Percentiles rank a stretch among this genome's conserved stretches.
These are phyloP conservation scores for Aromia moschata DNA, from an alignment of 2,888 invertebrate species.

Conservation along the genomic window DNA sequence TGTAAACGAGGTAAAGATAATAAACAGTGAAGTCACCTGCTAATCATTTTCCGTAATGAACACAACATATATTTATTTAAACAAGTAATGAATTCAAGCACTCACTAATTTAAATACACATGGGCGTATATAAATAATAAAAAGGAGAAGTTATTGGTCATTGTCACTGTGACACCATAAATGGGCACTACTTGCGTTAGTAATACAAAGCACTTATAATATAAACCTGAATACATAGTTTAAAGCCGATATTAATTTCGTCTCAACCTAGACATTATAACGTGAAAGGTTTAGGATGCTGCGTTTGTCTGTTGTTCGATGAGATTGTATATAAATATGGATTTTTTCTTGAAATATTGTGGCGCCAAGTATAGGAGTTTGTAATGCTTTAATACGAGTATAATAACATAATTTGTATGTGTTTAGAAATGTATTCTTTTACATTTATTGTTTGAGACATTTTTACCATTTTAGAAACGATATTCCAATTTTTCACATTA, in stretches of 20 bases:
- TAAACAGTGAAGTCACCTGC: neutral
- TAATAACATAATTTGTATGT: too few species aligned
- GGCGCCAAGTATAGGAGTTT: conserved; percentile 14
- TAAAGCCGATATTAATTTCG: conserved; percentile 9
- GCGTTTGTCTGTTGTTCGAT: neutral
- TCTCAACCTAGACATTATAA: conserved; percentile 11
- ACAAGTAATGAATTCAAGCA: conserved; percentile 2
- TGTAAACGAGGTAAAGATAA: conserved; percentile 7
- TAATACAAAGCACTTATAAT: conserved; percentile 13
- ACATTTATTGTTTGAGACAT: too few species aligned
- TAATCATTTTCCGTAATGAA: conserved; percentile 1
- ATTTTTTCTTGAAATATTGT: conserved; percentile 16
- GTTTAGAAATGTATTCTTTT: too few species aligned
- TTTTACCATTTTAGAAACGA: too few species aligned
- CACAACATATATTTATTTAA: conserved; percentile 7
- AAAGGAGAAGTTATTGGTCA: conserved; percentile 21
- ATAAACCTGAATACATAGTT: conserved; percentile 18
- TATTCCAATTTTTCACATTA: too few species aligned
- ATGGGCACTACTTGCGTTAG: conserved; percentile 12
- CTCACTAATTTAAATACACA: conserved; percentile 11
- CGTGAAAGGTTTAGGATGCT: neutral
- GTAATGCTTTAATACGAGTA: too few species aligned
- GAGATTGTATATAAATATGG: neutral
- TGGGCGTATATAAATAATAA: conserved; percentile 8
- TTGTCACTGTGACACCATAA: conserved; percentile 18